These are phyloP conservation scores for Synchiropus splendidus DNA, from an alignment of 2,113 vertebrate species.

Conservation along the genomic window DNA sequence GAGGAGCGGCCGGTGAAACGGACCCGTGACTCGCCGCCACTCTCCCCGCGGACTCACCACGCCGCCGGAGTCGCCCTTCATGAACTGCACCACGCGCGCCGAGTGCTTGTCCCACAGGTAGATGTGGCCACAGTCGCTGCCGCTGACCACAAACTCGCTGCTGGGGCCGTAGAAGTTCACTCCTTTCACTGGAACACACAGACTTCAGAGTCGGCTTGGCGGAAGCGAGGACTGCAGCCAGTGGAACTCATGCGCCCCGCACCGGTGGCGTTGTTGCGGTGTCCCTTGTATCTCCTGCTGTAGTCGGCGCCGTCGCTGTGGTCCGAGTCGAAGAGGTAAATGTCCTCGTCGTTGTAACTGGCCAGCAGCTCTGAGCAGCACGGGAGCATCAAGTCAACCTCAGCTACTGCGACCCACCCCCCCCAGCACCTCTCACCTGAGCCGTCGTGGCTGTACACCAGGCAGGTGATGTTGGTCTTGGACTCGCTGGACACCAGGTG, in stretches of 20 bases:
- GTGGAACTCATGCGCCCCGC: no score
- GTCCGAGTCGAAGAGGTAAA: slow-evolving; percentile 88
- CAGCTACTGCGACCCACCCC: no score
- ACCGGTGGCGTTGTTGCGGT: slow-evolving; percentile 93
- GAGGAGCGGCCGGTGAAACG: background rate
- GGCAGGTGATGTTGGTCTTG: slow-evolving; percentile 95
- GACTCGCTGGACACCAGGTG: slow-evolving; percentile 92
- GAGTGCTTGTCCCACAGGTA: slow-evolving; percentile 92
- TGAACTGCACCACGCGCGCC: slow-evolving; percentile 89
- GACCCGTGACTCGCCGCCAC: no score
- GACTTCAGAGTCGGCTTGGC: background rate
- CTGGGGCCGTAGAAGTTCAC: slow-evolving; percentile 89
- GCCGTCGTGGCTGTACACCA: slow-evolving; percentile 93
- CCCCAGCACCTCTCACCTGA: no score
- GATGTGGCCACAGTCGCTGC: slow-evolving; percentile 90
- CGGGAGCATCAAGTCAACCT: no score
- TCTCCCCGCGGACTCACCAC: slow-evolving; percentile 89
- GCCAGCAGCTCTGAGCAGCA: slow-evolving; percentile 89
- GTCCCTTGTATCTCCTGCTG: slow-evolving; percentile 83
- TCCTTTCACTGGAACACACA: slow-evolving; percentile 74
- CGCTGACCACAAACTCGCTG: slow-evolving; percentile 89
- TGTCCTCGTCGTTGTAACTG: slow-evolving; percentile 94
- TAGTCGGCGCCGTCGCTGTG: slow-evolving; percentile 91
- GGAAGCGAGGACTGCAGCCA: background rate
- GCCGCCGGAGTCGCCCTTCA: slow-evolving; percentile 88